phyloP scores from a whole-genome alignment of 2,113 vertebrate genomes.

The Bungarus multicinctus region DNA sequence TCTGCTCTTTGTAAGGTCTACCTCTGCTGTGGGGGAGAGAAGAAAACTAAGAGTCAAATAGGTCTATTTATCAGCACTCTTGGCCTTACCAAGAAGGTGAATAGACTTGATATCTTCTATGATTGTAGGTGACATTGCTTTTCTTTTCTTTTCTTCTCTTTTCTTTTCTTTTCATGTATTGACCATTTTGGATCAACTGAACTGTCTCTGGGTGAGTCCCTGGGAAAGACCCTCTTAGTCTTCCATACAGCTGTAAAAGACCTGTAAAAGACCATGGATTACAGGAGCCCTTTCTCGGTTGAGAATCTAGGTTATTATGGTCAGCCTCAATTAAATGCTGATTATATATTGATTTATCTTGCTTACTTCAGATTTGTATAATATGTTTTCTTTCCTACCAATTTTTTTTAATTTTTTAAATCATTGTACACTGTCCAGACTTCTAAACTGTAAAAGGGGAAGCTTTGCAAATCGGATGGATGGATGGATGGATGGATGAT shows the following conservation, averaged over 20 bases:
- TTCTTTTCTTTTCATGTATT: no score
- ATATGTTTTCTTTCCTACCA: background rate
- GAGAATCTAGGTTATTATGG: background rate
- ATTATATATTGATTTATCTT: background rate
- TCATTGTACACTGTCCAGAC: background rate
- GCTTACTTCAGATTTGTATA: background rate
- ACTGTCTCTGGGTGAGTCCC: background rate
- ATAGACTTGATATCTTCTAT: background rate
- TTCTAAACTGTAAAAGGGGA: background rate
- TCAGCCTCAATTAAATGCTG: background rate
- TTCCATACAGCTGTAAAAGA: background rate
- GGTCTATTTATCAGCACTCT: background rate
- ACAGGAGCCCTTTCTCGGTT: background rate
- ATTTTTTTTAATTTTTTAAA: background rate
- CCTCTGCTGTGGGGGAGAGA: background rate
- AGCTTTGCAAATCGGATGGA: background rate
- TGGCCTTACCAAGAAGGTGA: background rate
- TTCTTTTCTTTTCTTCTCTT: no score
- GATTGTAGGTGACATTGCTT: background rate
- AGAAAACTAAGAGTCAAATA: background rate
- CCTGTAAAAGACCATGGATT: background rate
- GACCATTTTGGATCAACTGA: background rate
- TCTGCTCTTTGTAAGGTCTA: background rate
- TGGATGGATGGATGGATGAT: background rate
- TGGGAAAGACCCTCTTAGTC: background rate